phyloP scores from a whole-genome alignment of 2,797 vertebrate species.

The Cichlasoma orientale region DNA sequence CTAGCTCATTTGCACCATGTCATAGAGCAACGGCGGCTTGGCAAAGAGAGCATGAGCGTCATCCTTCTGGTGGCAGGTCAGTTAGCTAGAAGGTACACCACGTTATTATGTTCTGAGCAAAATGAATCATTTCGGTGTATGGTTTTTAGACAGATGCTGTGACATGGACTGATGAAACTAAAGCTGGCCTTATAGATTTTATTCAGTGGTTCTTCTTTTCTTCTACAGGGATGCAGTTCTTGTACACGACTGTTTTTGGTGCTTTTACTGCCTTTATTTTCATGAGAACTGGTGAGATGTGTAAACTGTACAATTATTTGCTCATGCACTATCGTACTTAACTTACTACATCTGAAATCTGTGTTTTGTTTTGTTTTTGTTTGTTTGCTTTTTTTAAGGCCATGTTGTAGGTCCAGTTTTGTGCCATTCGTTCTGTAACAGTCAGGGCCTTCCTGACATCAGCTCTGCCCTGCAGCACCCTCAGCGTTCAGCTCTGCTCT shows the following conservation, averaged over 20 bases:
- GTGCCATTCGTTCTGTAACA: slow-evolving; percentile 88
- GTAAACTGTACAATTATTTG: not conserved
- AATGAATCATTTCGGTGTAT: not conserved
- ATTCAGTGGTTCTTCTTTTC: not conserved
- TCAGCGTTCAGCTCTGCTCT: slow-evolving; percentile 70
- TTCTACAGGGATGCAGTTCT: slow-evolving; percentile 82
- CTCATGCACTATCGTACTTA: not conserved
- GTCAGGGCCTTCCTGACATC: slow-evolving; percentile 83
- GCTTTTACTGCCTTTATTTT: slow-evolving; percentile 85
- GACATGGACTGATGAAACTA: not conserved
- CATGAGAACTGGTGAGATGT: slow-evolving; percentile 79
- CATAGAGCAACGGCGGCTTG: slow-evolving; percentile 79
- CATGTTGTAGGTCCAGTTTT: slow-evolving; percentile 84
- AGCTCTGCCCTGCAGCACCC: slow-evolving; percentile 79
- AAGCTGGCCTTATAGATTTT: not conserved
- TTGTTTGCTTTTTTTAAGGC: slow-evolving; percentile 55
- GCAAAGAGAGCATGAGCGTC: slow-evolving; percentile 66
- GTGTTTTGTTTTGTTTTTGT: not conserved
- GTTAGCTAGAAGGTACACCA: not conserved
- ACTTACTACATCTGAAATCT: not conserved
- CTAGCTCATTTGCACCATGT: slow-evolving; percentile 85
- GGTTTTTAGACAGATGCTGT: not conserved
- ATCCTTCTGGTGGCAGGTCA: slow-evolving; percentile 56
- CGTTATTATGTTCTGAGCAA: not conserved
- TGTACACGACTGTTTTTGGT: slow-evolving; percentile 84